Evolutionary conservation across 2,113 vertebrate genomes (phyloP).

Genomic region (Tympanuchus pallidicinctus): DNA sequence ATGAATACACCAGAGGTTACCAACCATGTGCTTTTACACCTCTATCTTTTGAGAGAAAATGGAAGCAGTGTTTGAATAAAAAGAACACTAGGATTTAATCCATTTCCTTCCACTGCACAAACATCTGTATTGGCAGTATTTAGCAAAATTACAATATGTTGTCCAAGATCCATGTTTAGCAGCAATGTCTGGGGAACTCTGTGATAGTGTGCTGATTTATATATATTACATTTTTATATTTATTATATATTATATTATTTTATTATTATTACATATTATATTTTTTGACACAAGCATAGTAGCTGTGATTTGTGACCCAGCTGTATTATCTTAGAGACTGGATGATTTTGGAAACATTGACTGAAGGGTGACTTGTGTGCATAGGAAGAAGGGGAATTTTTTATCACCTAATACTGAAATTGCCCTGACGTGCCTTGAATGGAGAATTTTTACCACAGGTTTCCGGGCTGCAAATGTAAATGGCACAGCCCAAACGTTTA

Average conservation of each 20-base stretch:
- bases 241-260: no score
- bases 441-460: neutral
- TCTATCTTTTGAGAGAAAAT: neutral
- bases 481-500: neutral
- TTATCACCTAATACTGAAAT: conserved; percentile 38
- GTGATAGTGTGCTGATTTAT: neutral
- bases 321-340: neutral
- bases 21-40: neutral
- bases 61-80: neutral
- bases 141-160: neutral
- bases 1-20: neutral
- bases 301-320: neutral
- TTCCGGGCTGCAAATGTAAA: neutral
- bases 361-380: neutral
- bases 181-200: neutral
- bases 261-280: no score
- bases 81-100: neutral
- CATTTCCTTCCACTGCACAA: neutral
- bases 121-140: neutral
- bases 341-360: neutral
- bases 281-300: neutral
- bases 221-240: neutral
- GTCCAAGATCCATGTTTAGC: neutral
- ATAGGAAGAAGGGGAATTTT: conserved; percentile 19
- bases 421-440: neutral